Evolutionary conservation across 2,888 invertebrate genomes (phyloP), one percentile per base, ranked within the genome.

Genomic region (Dryocosmus kuriphilus): DNA sequence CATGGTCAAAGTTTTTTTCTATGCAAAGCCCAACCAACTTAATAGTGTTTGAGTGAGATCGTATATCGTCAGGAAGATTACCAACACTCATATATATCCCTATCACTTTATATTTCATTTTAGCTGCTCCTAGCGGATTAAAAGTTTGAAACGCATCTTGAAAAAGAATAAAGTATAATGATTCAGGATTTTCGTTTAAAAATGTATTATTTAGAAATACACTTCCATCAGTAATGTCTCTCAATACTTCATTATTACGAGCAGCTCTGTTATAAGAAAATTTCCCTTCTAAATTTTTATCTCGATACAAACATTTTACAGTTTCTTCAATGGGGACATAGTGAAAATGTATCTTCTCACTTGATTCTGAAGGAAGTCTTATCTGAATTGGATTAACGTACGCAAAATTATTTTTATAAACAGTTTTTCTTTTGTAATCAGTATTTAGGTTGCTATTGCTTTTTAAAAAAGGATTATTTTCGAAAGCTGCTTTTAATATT

Each of bases 121-220:
- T 86, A 14, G 85, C 80, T 1, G 85, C 79, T 19, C 86, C 86
- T 9, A 89, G 57, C 11, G 87, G 87, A 79, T 89, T 88, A 32
- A 87, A 87, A 46, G 85, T 55, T 77, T 88, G 85, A 77, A 88
- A 88, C 11, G 85, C 81, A 82, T 88, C 87, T 81, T 88, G 87
- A 80, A 83, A 88, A 14, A 88, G 74, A 57, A 88, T 85, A 16
- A 86, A 65, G 77, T 78, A 55, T 22, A 81, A 75, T 4, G 77
- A 46, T 63, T 80, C 19, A 8, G 78, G 60, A 74, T 78, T 73
- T 14, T 77, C 35, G 24, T 74, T 65, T 38, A 78, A 78, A 71
- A 76, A 74, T 27, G n/a, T 55, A 51, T 79, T 78, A 32, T 65
- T 24, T 60, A 63, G 38, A 61, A 62, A 79, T 24, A 78, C 57